Percentiles rank a stretch among this genome's conserved stretches.
phyloP scores from a whole-genome alignment of 2,888 invertebrate species.

The Blera fallax region DNA sequence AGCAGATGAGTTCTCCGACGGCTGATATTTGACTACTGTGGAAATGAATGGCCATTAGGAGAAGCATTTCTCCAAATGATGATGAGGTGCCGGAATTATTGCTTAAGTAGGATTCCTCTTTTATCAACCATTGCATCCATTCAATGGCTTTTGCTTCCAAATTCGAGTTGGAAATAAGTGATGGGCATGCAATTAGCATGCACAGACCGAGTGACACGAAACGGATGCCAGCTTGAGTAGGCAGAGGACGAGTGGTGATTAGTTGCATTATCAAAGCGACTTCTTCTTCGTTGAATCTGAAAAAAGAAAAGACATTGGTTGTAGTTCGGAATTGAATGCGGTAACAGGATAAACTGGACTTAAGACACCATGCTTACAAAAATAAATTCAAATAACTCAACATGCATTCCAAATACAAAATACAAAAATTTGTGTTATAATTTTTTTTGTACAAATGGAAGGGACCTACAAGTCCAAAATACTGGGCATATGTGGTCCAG shows the following conservation, averaged over 20 bases:
- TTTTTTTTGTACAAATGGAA: too few relatives aligned
- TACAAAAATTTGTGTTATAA: too few relatives aligned
- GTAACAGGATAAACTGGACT: too few relatives aligned
- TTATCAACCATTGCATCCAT: slow-evolving; percentile 96
- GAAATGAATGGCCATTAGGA: slow-evolving; percentile 97
- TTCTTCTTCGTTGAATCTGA: slow-evolving; percentile 94
- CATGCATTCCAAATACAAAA: too few relatives aligned
- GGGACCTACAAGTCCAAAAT: too few relatives aligned
- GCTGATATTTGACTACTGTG: slow-evolving; percentile 96
- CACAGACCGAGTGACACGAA: slow-evolving; percentile 96
- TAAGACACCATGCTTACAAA: too few relatives aligned
- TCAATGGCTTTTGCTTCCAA: slow-evolving; percentile 94
- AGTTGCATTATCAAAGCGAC: slow-evolving; percentile 91
- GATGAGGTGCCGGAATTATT: slow-evolving; percentile 92
- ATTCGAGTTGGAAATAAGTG: slow-evolving; percentile 88
- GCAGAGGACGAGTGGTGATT: slow-evolving; percentile 93
- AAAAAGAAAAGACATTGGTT: slow-evolving; percentile 3
- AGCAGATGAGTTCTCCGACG: slow-evolving; percentile 96
- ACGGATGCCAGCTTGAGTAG: slow-evolving; percentile 94
- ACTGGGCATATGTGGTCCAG: too few relatives aligned
- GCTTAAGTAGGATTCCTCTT: slow-evolving; percentile 94
- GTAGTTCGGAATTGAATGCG: background rate
- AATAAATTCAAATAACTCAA: too few relatives aligned
- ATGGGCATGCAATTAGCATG: slow-evolving; percentile 96
- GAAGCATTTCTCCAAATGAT: slow-evolving; percentile 97